Conservation (phyloP, 1,140 invertebrate genomes). For the fruit fly (Drosophila melanogaster) region Release_6_plus_ISO1_MT NT_037436.4:8681501-8682000, state of each 20-base stretch:
- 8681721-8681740: constrained; percentile 22
- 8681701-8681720: not conserved
- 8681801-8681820: constrained; percentile 10
- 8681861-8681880: constrained; percentile 53
- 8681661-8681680: constrained; percentile 40
- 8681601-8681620: constrained; percentile 25
- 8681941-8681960: constrained; percentile 41
- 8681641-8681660: constrained; percentile 13
- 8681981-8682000: constrained; percentile 53
- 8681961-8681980: constrained; percentile 56
- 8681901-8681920: constrained; percentile 37
- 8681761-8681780: constrained; percentile 50
- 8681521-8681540: constrained; percentile 51
- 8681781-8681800: constrained; percentile 10
- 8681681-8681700: constrained; percentile 25
- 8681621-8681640: constrained; percentile 61
- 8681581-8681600: constrained; percentile 31
- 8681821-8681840: constrained; percentile 42
- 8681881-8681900: constrained; percentile 55
- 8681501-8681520: constrained; percentile 51
- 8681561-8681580: constrained; percentile 11
- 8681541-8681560: constrained; percentile 24
- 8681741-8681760: constrained; percentile 57
- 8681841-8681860: constrained; percentile 64
- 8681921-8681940: constrained; percentile 16